Evolutionary conservation across 2,888 invertebrate genomes (phyloP), one percentile per base, ranked within the genome.

Genomic region (Scelioninae gen. 1): DNA sequence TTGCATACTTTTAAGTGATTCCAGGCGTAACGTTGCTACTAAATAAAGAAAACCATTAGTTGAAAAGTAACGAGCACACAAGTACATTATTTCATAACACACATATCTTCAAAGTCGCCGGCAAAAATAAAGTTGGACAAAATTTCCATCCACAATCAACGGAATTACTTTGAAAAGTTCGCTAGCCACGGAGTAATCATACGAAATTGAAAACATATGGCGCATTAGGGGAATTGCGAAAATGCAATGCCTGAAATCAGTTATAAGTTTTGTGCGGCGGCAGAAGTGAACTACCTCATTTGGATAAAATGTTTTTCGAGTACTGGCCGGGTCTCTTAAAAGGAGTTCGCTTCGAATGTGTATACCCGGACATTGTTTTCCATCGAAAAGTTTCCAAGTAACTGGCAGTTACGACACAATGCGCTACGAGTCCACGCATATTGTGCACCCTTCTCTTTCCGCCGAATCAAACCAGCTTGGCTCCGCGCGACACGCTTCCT

Each of bases 391-490:
- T 84, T 84, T 58, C 69, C 49, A 84, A 81, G 78, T 81, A 77
- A 75, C 84, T 76, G 77, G 66, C 78, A 78, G 76, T 81, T 81
- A 66, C 62, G 56, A 40, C 77, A 83, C 83, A 83, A 77, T 81
- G 74, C 78, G 53, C 69, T 75, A 58, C 38, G 78, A 66, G 34
- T 63, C 78, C 80, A 84, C 86, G 85, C 88, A 86, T 84, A 87
- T 87, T 87, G 88, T 86, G 65, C 66, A 79, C 60, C 72, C 79
- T 80, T 85, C 85, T 77, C 69, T 84, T 82, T 74, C 71, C 69
- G 53, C 29, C 69, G 75, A 58, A 71, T 65, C 79, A 80, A 71
- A 75, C 60, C 72, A 56, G 63, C 29, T 75, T 63, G 60, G 60
- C 49, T 2, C 15, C 13, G n/a, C 58, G 66, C 69, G 68, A 76